Conservation (phyloP, 1,140 invertebrate species). For the Schmidtea mediterranea region DNA sequence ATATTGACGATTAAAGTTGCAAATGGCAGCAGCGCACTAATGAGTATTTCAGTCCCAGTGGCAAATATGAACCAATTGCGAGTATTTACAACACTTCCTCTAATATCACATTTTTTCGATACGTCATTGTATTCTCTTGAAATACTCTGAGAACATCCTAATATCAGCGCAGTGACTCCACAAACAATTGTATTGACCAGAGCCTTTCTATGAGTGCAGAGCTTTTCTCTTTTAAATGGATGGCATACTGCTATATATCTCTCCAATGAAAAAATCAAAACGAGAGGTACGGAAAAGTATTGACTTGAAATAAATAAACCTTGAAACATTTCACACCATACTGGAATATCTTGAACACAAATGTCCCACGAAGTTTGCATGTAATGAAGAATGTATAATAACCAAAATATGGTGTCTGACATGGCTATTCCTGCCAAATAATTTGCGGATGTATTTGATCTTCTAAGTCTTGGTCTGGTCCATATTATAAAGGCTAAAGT, state of each 20-base stretch:
- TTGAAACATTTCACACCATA: neutral
- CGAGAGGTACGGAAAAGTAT: constrained; percentile 21
- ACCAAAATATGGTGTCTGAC: too few relatives aligned
- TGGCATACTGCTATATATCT: constrained; percentile 80
- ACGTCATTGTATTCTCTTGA: too few relatives aligned
- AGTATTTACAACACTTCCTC: too few relatives aligned
- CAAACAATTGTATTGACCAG: constrained; percentile 9
- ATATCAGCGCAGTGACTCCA: neutral
- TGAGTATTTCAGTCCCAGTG: too few relatives aligned
- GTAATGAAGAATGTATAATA: constrained; percentile 15
- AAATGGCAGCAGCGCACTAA: too few relatives aligned
- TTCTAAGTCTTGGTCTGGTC: constrained; percentile 18
- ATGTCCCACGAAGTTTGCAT: constrained; percentile 5
- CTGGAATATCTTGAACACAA: too few relatives aligned
- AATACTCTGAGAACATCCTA: too few relatives aligned
- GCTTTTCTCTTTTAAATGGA: constrained; percentile 39
- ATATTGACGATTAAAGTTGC: too few relatives aligned
- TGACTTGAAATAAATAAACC: constrained; percentile 12
- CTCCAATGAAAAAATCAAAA: constrained; percentile 59
- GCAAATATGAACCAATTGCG: too few relatives aligned
- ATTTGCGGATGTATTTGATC: constrained; percentile 18
- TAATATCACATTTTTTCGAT: too few relatives aligned
- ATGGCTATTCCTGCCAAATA: constrained; percentile 22
- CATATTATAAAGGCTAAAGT: constrained; percentile 19
- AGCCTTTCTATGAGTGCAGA: constrained; percentile 49